phyloP scores from a whole-genome alignment of 2,113 vertebrate species.

The Bubalus kerabau region DNA sequence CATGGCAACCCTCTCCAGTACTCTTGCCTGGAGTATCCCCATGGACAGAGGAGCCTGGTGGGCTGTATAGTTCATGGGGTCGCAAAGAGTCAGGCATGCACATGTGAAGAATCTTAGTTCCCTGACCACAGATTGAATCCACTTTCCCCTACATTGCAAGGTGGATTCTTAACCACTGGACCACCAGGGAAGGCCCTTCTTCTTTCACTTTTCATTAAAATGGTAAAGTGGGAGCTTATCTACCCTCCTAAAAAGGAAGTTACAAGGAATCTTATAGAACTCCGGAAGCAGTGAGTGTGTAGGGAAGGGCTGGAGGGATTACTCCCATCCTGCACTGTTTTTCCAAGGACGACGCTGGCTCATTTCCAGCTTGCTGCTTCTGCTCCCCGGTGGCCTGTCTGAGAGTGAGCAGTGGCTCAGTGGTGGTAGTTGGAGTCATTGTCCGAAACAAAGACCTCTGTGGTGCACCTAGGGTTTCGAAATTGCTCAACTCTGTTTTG shows the following conservation, averaged over 20 bases:
- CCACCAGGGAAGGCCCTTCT: not conserved
- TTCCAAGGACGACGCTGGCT: not conserved
- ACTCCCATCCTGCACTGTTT: not conserved
- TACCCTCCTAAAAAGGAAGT: not conserved
- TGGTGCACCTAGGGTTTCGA: not conserved
- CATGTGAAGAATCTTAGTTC: not conserved
- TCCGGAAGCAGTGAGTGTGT: not conserved
- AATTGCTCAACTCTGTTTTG: slow-evolving; percentile 25
- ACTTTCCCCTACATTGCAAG: not conserved
- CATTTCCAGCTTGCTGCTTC: not conserved
- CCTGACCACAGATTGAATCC: not conserved
- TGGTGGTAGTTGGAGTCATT: not conserved
- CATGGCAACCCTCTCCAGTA: not conserved
- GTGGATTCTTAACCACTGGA: not conserved
- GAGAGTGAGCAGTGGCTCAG: not conserved
- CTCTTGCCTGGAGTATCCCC: not conserved
- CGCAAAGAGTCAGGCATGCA: not conserved
- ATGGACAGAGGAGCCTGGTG: not conserved
- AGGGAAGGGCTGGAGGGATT: not conserved
- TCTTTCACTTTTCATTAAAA: slow-evolving; percentile 1
- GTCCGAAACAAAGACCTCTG: not conserved
- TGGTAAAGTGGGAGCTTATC: not conserved
- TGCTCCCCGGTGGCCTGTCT: not conserved
- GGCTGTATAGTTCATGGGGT: not conserved
- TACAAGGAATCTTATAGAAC: not conserved